phyloP scores from a whole-genome alignment of 2,888 invertebrate genomes.

The Pandemis corylana region DNA sequence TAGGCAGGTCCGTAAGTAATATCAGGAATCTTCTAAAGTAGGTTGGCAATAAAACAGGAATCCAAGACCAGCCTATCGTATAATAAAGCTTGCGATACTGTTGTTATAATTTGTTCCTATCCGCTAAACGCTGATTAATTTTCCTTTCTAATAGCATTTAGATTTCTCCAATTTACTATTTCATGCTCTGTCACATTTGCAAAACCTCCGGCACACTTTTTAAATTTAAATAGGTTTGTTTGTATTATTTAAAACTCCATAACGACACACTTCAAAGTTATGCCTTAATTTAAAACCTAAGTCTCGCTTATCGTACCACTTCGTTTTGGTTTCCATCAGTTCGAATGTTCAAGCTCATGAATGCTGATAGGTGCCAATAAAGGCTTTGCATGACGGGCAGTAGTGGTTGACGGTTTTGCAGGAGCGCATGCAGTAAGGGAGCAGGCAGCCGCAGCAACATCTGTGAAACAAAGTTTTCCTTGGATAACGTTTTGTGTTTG shows the following conservation, averaged over 20 bases:
- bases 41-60: too few relatives aligned
- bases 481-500: neutral
- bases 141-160: neutral
- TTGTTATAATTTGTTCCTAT: too few relatives aligned
- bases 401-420: slow-evolving; percentile 84
- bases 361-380: slow-evolving; percentile 72
- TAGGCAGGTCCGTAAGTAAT: too few relatives aligned
- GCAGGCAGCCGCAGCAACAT: slow-evolving; percentile 78
- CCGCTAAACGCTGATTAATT: too few relatives aligned
- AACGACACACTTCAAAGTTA: neutral
- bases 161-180: neutral
- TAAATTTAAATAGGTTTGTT: neutral
- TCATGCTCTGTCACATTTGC: neutral
- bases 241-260: neutral
- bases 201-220: neutral
- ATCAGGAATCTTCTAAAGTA: too few relatives aligned
- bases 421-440: slow-evolving; percentile 80
- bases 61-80: too few relatives aligned
- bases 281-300: neutral
- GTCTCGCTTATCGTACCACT: neutral
- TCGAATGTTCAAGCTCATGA: slow-evolving; percentile 58
- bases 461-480: slow-evolving; percentile 55
- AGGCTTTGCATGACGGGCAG: slow-evolving; percentile 78
- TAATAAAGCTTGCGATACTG: too few relatives aligned
- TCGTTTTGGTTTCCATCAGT: neutral